These are phyloP conservation scores for Sebastes trivittatus DNA, from an alignment of 2,797 vertebrate genomes.

Conservation along the genomic window DNA sequence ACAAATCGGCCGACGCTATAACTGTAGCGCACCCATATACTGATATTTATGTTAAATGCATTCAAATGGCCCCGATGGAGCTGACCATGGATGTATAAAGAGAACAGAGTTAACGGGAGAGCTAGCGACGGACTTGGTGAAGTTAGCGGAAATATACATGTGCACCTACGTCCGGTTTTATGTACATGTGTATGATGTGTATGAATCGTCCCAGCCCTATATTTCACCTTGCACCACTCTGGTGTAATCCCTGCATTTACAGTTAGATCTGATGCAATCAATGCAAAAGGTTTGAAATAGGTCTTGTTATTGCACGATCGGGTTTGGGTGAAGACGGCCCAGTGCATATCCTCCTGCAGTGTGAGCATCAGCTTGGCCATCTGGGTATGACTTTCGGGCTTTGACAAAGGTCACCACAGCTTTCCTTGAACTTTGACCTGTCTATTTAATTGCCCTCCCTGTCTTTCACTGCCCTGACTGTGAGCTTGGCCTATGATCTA, in stretches of 20 bases:
- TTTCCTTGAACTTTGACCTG: constrained; percentile 48
- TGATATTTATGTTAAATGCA: too few species aligned
- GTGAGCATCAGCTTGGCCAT: constrained; percentile 49
- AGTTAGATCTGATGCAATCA: background rate
- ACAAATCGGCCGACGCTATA: too few species aligned
- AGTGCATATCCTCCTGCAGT: background rate
- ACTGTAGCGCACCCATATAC: too few species aligned
- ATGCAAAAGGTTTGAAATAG: background rate
- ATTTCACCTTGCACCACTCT: background rate
- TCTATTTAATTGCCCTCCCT: constrained; percentile 45
- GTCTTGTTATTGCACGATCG: background rate
- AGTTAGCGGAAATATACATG: too few species aligned
- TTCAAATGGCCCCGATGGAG: too few species aligned
- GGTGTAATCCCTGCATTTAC: background rate
- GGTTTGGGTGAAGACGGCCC: background rate
- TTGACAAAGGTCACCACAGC: constrained; percentile 50
- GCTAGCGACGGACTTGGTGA: too few species aligned
- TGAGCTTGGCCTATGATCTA: constrained; percentile 30
- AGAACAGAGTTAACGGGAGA: too few species aligned
- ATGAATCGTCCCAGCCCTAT: too few species aligned
- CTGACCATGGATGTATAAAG: too few species aligned
- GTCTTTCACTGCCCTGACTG: constrained; percentile 13
- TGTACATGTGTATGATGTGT: too few species aligned
- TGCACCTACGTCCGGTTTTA: too few species aligned
- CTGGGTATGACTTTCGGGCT: constrained; percentile 47